Evolutionary conservation across 2,888 invertebrate species (phyloP).

Genomic region (Microctonus aethiopoides): DNA sequence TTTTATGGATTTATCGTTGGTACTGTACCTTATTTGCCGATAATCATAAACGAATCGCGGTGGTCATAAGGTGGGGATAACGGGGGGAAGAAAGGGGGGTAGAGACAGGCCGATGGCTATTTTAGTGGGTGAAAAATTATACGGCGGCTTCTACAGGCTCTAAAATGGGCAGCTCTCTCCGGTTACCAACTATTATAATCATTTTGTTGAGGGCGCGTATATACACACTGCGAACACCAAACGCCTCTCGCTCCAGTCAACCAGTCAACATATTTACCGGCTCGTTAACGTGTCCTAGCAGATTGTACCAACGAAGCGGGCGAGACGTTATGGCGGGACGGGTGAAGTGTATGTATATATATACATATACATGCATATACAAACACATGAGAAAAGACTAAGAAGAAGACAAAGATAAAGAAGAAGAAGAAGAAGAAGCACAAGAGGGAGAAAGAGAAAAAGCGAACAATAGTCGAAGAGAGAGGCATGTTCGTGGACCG

Average conservation of each 20-base stretch:
- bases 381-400: background rate
- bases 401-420: background rate
- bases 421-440: background rate
- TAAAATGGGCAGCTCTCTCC: slow-evolving; percentile 67
- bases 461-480: slow-evolving; percentile 22
- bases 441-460: background rate
- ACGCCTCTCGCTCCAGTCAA: slow-evolving; percentile 30
- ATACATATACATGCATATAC: no score
- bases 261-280: slow-evolving; percentile 66
- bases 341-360: background rate
- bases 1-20: slow-evolving; percentile 21
- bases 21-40: slow-evolving; percentile 66
- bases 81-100: background rate
- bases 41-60: slow-evolving; percentile 63
- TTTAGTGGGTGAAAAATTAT: slow-evolving; percentile 68
- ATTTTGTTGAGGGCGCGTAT: slow-evolving; percentile 59
- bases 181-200: slow-evolving; percentile 67
- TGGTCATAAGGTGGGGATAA: no score
- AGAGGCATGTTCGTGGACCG: slow-evolving; percentile 10
- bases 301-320: slow-evolving; percentile 14
- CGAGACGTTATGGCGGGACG: background rate
- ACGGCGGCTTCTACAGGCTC: slow-evolving; percentile 66
- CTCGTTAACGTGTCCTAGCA: slow-evolving; percentile 64
- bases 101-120: slow-evolving; percentile 60
- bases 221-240: slow-evolving; percentile 39